Evolutionary conservation across 1,140 invertebrate species (phyloP).

Genomic region (Phthorimaea operculella): DNA sequence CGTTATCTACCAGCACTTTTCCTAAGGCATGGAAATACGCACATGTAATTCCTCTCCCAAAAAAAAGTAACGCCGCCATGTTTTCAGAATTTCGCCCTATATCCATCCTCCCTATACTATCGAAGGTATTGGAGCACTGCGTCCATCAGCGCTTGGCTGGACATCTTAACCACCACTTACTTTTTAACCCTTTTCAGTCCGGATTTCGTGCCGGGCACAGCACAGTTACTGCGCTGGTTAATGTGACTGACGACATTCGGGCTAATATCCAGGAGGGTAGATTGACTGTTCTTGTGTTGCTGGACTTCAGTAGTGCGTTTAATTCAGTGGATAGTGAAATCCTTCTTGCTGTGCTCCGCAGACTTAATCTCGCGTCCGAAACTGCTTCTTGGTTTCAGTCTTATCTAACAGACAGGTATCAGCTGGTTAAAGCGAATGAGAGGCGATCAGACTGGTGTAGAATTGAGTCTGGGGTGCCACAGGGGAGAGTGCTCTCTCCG

Average conservation of each 20-base stretch:
- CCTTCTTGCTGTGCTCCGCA: not conserved
- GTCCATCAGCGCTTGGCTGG: not conserved
- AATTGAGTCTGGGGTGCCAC: not conserved
- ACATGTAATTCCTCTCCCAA: not conserved
- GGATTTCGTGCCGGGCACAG: too few species aligned
- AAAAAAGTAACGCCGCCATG: not conserved
- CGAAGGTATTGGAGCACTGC: not conserved
- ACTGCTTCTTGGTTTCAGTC: not conserved
- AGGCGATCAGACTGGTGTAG: constrained; percentile 3
- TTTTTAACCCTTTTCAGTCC: not conserved
- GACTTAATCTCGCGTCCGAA: not conserved
- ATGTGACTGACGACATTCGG: not conserved
- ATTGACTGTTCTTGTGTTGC: not conserved
- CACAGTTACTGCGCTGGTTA: not conserved
- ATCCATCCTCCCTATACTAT: not conserved
- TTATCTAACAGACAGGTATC: not conserved
- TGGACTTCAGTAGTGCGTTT: not conserved
- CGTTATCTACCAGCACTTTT: not conserved
- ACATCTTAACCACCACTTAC: not conserved
- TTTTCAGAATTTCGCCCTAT: not conserved
- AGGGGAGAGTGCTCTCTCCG: not conserved
- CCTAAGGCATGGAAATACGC: not conserved
- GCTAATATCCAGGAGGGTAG: not conserved
- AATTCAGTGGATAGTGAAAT: not conserved
- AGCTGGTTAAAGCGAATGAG: not conserved